phyloP scores from a whole-genome alignment of 2,888 invertebrate genomes.

The Saturnia japonica region DNA sequence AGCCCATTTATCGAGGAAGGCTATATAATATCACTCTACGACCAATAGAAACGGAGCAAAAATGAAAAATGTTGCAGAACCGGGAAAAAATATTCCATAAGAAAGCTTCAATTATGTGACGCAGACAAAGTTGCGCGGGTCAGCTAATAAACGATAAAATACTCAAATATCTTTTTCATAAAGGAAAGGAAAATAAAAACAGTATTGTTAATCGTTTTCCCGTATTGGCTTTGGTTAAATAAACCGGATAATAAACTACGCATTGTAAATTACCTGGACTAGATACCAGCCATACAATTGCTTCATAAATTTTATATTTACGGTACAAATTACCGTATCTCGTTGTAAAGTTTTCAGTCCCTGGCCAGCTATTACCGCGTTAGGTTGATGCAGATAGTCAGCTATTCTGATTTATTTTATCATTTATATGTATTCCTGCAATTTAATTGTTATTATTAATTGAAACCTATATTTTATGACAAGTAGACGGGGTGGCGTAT shows the following conservation, averaged over 20 bases:
- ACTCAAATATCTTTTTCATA: not conserved
- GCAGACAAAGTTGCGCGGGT: too few relatives aligned
- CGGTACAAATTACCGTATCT: conserved; percentile 38
- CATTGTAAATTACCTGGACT: conserved; percentile 8
- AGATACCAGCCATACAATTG: conserved; percentile 26
- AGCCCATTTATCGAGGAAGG: too few relatives aligned
- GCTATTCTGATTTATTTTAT: conserved; percentile 20
- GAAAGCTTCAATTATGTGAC: too few relatives aligned
- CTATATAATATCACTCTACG: too few relatives aligned
- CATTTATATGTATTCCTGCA: conserved; percentile 15
- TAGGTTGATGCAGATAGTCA: conserved; percentile 23
- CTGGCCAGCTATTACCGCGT: conserved; percentile 32
- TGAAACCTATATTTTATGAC: not conserved
- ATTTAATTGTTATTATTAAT: not conserved
- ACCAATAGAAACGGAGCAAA: too few relatives aligned
- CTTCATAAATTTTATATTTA: conserved; percentile 45
- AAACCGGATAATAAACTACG: not conserved
- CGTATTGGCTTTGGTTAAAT: not conserved
- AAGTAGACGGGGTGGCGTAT: not conserved
- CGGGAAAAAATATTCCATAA: too few relatives aligned
- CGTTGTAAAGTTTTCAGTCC: conserved; percentile 39
- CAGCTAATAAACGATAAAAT: too few relatives aligned
- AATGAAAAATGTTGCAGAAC: too few relatives aligned
- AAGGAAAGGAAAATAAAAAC: not conserved
- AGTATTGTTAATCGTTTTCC: not conserved